These are phyloP conservation scores for Galaxea fascicularis DNA, from an alignment of 92 coral and sea anemone species.

Conservation along the genomic window DNA sequence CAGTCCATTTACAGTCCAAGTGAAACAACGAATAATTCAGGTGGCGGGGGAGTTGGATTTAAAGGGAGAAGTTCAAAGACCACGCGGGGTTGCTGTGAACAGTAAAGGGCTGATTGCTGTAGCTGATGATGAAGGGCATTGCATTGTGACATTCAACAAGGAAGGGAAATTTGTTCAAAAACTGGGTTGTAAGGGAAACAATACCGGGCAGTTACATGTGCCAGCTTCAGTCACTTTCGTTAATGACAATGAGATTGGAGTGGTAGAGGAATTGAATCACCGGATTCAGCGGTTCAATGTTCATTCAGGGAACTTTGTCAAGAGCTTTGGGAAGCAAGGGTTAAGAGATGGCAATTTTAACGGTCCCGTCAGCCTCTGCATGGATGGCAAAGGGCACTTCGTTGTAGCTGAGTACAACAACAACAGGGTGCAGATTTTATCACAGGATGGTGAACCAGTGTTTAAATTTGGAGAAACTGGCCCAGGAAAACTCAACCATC, in stretches of 20 bases:
- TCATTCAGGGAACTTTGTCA: conserved; percentile 19
- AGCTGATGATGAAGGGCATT: not conserved
- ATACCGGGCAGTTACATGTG: not conserved
- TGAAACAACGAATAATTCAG: not conserved
- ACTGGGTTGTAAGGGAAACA: conserved; percentile 3
- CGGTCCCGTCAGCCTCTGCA: not conserved
- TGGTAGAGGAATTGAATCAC: not conserved
- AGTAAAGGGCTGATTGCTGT: conserved; percentile 10
- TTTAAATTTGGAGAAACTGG: conserved; percentile 9
- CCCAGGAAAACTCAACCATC: not conserved
- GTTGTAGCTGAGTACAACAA: not conserved
- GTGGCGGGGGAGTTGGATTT: not conserved
- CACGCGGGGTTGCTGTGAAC: not conserved
- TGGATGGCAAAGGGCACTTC: conserved; percentile 2
- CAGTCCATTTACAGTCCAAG: not conserved
- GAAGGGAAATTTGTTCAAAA: conserved; percentile 17
- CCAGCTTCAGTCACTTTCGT: not conserved
- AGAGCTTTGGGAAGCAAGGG: conserved; percentile 29
- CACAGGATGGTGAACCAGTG: conserved; percentile 29
- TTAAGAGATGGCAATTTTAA: not conserved
- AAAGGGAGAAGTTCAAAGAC: not conserved
- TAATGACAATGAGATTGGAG: not conserved
- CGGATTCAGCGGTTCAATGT: not conserved
- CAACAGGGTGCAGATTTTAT: conserved; percentile 11
- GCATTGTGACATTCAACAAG: conserved; percentile 8